Percentiles rank a stretch among this genome's conserved stretches.
Conservation (phyloP, 2,888 invertebrate species). For the Buathra laborator region DNA sequence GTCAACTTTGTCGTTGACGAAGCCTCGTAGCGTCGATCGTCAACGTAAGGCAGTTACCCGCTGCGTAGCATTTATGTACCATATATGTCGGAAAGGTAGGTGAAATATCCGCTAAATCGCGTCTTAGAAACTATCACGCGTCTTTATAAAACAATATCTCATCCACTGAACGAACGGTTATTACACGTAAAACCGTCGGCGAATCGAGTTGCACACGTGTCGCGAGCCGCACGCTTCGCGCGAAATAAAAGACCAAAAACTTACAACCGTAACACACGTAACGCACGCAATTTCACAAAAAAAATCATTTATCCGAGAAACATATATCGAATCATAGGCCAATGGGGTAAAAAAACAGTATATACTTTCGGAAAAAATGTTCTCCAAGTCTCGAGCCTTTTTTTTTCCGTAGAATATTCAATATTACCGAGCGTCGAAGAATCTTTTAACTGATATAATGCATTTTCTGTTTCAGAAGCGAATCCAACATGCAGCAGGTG, state of each 20-base stretch:
- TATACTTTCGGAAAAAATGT: background rate
- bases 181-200: background rate
- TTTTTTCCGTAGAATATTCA: conserved; percentile 1
- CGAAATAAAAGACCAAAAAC: background rate
- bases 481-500: conserved; percentile 88
- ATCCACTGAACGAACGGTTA: background rate
- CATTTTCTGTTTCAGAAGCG: conserved; percentile 84
- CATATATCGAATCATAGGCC: conserved; percentile 4
- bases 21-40: conserved; percentile 83
- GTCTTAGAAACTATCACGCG: conserved; percentile 6
- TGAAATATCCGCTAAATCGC: conserved; percentile 61
- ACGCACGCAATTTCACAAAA: background rate
- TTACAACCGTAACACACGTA: conserved; percentile 1
- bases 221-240: conserved; percentile 8
- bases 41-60: conserved; percentile 83
- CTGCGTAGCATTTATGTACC: conserved; percentile 85
- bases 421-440: background rate
- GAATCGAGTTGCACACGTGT: conserved; percentile 20
- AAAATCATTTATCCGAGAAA: background rate
- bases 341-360: background rate
- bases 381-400: background rate
- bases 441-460: conserved; percentile 9
- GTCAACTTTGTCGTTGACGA: conserved; percentile 84
- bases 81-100: conserved; percentile 84
- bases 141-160: background rate